Evolutionary conservation across 2,797 vertebrate genomes (phyloP).

Genomic region (Tadarida brasiliensis): DNA sequence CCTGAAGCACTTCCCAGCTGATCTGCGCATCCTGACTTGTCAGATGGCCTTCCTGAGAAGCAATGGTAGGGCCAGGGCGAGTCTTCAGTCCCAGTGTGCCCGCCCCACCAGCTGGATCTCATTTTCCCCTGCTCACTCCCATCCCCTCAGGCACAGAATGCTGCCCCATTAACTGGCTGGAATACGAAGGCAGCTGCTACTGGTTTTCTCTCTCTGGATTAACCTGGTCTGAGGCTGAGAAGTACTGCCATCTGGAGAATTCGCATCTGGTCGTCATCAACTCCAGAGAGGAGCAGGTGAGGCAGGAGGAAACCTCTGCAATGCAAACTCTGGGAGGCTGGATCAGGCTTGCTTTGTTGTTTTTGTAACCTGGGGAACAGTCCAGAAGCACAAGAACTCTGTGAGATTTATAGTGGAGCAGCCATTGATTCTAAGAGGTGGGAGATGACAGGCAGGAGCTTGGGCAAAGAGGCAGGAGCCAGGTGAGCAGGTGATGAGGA

Average conservation of each 20-base stretch:
- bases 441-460: not conserved
- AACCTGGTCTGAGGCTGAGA: conserved; percentile 85
- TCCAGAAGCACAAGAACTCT: not conserved
- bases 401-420: not conserved
- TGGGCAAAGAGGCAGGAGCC: not conserved
- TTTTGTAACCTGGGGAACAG: not conserved
- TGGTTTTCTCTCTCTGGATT: conserved; percentile 81
- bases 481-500: not conserved
- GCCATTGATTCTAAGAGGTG: not conserved
- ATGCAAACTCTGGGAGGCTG: not conserved
- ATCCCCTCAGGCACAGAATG: conserved; percentile 79
- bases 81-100: rapidly evolving
- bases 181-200: conserved; percentile 84
- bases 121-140: not conserved
- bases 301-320: not conserved
- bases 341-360: not conserved
- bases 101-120: not conserved
- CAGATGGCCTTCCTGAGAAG: conserved; percentile 60
- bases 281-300: conserved; percentile 89
- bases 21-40: conserved; percentile 64
- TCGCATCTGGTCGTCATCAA: conserved; percentile 86
- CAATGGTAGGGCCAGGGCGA: conserved; percentile 7
- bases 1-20: conserved; percentile 61
- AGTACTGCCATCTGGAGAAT: conserved; percentile 85
- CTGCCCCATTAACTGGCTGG: conserved; percentile 84